phyloP scores from a whole-genome alignment of 1,140 invertebrate genomes.

The Mycetomoellerius zeteki region DNA sequence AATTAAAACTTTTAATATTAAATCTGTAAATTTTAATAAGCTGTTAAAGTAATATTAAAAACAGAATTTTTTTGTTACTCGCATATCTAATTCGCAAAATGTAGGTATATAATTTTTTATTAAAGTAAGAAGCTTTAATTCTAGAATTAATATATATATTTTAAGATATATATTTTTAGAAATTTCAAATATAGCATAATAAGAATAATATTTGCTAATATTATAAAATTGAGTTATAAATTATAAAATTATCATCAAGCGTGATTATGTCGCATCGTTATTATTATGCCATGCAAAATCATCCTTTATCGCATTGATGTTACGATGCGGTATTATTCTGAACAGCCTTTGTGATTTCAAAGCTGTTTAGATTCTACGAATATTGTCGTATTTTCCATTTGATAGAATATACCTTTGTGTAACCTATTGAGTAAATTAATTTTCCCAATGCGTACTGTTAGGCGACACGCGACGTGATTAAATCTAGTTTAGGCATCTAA shows the following conservation, averaged over 20 bases:
- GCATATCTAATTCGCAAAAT: neutral
- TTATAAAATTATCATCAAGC: neutral
- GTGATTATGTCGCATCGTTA: neutral
- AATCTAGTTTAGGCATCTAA: neutral
- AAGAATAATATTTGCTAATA: constrained; percentile 1
- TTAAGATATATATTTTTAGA: constrained; percentile 1
- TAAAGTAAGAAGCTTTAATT: constrained; percentile 1
- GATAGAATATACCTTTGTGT: constrained; percentile 28
- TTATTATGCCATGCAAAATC: constrained; percentile 28
- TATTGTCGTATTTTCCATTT: constrained; percentile 37
- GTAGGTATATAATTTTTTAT: neutral
- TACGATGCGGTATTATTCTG: constrained; percentile 34
- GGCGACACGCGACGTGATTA: neutral
- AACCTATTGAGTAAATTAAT: constrained; percentile 27
- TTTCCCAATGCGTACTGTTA: neutral
- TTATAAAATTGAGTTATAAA: neutral
- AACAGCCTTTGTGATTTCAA: constrained; percentile 12
- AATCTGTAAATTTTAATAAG: neutral
- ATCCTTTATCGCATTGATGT: constrained; percentile 38
- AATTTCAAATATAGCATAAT: neutral
- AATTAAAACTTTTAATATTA: neutral
- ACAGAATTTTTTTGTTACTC: neutral
- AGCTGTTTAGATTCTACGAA: constrained; percentile 17
- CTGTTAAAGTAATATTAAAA: constrained; percentile 1
- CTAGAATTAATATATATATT: constrained; percentile 3